Conservation (phyloP, 2,797 vertebrate species). For the Sylvilagus floridanus region DNA sequence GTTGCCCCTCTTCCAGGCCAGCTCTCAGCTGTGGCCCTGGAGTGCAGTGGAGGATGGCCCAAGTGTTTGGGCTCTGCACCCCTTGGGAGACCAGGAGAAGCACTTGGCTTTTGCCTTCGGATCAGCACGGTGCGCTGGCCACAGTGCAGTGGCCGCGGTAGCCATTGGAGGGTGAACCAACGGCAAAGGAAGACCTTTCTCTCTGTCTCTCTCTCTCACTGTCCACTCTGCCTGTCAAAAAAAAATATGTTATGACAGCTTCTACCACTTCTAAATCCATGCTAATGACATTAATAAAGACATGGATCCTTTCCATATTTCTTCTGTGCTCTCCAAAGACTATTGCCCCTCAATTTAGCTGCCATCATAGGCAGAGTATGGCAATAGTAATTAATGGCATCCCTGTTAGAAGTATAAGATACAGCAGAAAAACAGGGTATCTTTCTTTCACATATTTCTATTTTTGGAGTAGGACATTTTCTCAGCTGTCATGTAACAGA, state of each 20-base stretch:
- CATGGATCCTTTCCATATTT: background rate
- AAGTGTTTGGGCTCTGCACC: too few relatives aligned
- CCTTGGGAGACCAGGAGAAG: too few relatives aligned
- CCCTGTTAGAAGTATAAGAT: background rate
- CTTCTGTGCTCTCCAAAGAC: fast-evolving
- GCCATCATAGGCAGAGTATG: background rate
- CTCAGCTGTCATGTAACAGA: background rate
- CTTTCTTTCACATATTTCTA: background rate
- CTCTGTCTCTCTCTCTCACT: too few relatives aligned
- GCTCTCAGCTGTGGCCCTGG: too few relatives aligned
- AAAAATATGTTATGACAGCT: background rate
- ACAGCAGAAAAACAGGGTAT: background rate
- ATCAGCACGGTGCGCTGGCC: too few relatives aligned
- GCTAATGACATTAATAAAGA: background rate
- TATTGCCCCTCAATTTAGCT: background rate
- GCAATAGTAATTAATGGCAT: background rate
- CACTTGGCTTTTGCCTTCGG: too few relatives aligned
- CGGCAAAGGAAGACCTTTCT: too few relatives aligned
- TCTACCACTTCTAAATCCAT: background rate
- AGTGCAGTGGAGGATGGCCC: too few relatives aligned
- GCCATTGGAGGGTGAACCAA: too few relatives aligned
- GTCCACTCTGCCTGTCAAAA: too few relatives aligned
- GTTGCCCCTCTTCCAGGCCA: too few relatives aligned
- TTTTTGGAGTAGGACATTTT: background rate
- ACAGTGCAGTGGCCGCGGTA: too few relatives aligned